phyloP scores from a whole-genome alignment of 2,888 invertebrate genomes.

The Empis livida region DNA sequence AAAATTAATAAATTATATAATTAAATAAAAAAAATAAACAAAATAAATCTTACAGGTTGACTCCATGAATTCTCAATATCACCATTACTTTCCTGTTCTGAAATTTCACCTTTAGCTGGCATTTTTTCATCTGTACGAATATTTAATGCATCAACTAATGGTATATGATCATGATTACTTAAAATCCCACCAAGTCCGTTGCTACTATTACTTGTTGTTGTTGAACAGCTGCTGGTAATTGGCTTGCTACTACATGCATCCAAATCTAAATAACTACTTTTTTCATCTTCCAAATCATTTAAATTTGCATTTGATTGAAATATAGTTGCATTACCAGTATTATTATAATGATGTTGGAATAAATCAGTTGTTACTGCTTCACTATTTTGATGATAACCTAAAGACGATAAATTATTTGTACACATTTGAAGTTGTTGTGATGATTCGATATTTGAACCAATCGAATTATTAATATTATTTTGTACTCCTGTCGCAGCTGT shows the following conservation, averaged over 20 bases:
- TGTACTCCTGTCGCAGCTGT: neutral
- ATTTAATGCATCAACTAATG: conserved; percentile 42
- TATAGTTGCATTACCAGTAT: conserved; percentile 10
- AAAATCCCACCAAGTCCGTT: conserved; percentile 9
- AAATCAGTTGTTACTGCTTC: conserved; percentile 11
- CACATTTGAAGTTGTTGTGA: neutral
- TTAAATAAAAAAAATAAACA: neutral
- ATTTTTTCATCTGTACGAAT: conserved; percentile 76
- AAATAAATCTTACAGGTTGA: conserved; percentile 41
- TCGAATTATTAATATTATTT: neutral
- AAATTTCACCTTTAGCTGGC: conserved; percentile 76
- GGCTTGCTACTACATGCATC: conserved; percentile 28
- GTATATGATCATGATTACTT: conserved; percentile 19
- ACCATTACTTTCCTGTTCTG: conserved; percentile 76
- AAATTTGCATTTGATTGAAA: conserved; percentile 16
- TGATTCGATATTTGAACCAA: neutral
- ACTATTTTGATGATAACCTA: neutral
- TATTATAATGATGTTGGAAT: conserved; percentile 12
- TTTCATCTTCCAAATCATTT: conserved; percentile 21
- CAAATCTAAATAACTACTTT: conserved; percentile 32
- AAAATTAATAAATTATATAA: neutral
- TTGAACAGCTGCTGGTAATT: conserved; percentile 7
- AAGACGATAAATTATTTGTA: neutral
- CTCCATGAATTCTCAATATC: conserved; percentile 64
- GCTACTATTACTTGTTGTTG: conserved; percentile 4